A percentile compares a stretch with the other conserved stretches of the same genome.
phyloP scores from a whole-genome alignment of 2,888 invertebrate genomes.

The Drosophila lacicola region DNA sequence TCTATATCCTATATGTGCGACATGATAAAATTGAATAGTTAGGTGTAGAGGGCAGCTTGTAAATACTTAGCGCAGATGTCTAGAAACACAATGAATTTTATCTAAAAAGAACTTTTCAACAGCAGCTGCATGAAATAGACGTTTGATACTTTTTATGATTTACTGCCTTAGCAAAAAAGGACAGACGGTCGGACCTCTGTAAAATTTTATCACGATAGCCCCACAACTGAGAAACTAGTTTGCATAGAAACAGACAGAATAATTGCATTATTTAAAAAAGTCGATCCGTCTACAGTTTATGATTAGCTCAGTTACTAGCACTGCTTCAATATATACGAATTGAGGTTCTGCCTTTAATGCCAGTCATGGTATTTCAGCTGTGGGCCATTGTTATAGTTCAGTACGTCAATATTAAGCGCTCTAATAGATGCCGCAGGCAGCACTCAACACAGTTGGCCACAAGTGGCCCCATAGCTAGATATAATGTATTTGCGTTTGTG shows the following conservation, averaged over 20 bases:
- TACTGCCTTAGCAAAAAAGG: no score
- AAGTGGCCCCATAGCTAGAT: constrained; percentile 12
- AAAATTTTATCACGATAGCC: no score
- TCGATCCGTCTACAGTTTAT: neutral
- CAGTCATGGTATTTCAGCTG: neutral
- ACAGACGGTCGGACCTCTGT: no score
- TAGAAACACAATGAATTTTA: no score
- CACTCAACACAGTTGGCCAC: constrained; percentile 16
- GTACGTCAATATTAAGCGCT: constrained; percentile 20
- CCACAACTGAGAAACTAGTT: no score
- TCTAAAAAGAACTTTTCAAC: no score
- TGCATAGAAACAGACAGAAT: neutral
- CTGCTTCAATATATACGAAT: neutral
- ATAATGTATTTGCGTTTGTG: constrained; percentile 10
- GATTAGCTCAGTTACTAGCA: neutral
- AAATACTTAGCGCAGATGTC: no score
- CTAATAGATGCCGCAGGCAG: constrained; percentile 22
- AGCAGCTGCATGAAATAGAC: no score
- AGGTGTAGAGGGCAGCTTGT: no score
- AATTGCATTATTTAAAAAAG: neutral
- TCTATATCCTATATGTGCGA: no score
- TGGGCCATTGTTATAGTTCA: constrained; percentile 14
- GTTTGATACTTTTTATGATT: no score
- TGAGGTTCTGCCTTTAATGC: neutral
- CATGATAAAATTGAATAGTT: no score